phyloP scores from a whole-genome alignment of 2,888 invertebrate genomes.

The Polydrusus pterygomalis region DNA sequence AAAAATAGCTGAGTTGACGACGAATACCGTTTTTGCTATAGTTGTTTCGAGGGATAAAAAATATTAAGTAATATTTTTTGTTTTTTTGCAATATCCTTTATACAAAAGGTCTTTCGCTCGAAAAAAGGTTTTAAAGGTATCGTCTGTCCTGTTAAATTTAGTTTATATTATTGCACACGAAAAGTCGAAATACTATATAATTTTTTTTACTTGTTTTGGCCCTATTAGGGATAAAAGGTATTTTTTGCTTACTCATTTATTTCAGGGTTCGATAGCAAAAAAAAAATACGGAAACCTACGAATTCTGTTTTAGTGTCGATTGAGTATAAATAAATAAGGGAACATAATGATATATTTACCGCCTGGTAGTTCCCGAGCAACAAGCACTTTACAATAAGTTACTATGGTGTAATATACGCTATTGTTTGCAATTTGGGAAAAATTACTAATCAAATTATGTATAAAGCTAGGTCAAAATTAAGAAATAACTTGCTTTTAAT shows the following conservation, averaged over 20 bases:
- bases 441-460: too few relatives aligned
- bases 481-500: too few relatives aligned
- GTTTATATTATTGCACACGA: neutral
- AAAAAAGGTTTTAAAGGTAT: slow-evolving; percentile 8
- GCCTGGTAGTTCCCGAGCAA: too few relatives aligned
- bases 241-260: neutral
- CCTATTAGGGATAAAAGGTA: neutral
- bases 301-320: too few relatives aligned
- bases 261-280: too few relatives aligned
- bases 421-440: too few relatives aligned
- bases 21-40: slow-evolving; percentile 20
- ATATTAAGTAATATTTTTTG: slow-evolving; percentile 30
- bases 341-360: too few relatives aligned
- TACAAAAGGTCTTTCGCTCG: slow-evolving; percentile 31
- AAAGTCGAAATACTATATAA: neutral
- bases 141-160: neutral
- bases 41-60: slow-evolving; percentile 29
- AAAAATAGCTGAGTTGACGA: neutral
- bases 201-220: neutral
- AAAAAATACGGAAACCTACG: too few relatives aligned
- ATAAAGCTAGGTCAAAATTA: too few relatives aligned
- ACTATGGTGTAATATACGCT: too few relatives aligned
- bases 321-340: too few relatives aligned
- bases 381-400: too few relatives aligned
- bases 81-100: slow-evolving; percentile 30